Evolutionary conservation across 2,888 invertebrate species (phyloP), one percentile per base, ranked within the genome.

Genomic region (Drosophila cyrtoloma): DNA sequence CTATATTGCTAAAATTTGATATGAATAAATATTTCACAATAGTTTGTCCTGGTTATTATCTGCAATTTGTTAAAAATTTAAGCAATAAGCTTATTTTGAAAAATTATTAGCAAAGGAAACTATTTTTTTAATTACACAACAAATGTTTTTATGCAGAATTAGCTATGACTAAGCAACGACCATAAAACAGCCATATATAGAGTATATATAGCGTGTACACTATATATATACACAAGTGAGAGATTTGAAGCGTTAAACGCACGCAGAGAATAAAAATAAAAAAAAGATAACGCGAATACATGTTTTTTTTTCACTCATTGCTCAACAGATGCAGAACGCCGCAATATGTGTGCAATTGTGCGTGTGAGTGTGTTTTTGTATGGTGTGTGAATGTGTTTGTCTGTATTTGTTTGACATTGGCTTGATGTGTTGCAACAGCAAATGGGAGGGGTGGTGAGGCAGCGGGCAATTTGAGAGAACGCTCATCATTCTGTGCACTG

Each of bases 401-500:
- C n/a, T 62, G 52, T 53, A 22, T 62, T 32, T 47, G 68, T 65
- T 52, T 82, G 88, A 73, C 84, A 88, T 84, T 84, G 88, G 72
- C 75, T 85, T 73, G 74, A 66, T 76, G 71, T 77, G 75, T 51
- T 51, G 77, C 74, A 64, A 77, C 39, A 61, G 37, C n/a, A 39
- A 37, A 32, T 33, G 35, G 37, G 33, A 6, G 33, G 42, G 19
- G 53, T 3, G 14, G 12, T 1, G 14, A 6, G 56, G 5, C 22
- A 7, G 3, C 12, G 26, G 19, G 32, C 28, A 16, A 9, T 26
- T 26, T 16, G 47, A 59, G 59, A 74, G 62, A 74, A 53, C 62
- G 75, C 69, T 59, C 75, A 77, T 79, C 75, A 66, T 42, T 57
- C 57, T 58, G 53, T 47, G 47, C 39, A 42, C 44, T 59, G 61